Conservation (phyloP, 2,888 invertebrate species). For the Coelogynopora nodosa region DNA sequence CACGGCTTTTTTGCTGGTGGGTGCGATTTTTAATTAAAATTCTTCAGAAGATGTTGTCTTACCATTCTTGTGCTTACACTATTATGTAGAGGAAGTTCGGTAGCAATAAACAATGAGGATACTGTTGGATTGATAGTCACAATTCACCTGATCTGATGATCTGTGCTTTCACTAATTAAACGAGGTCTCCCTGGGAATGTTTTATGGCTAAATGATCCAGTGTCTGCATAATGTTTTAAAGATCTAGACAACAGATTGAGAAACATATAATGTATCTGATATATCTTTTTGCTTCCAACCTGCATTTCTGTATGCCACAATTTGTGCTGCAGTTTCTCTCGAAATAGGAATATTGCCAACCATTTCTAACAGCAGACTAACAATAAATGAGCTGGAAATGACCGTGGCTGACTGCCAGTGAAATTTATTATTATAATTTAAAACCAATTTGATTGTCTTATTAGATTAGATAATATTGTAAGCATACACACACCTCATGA, state of each 20-base stretch:
- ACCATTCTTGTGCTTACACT: slow-evolving; percentile 9
- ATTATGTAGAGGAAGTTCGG: too few relatives aligned
- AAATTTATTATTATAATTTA: too few relatives aligned
- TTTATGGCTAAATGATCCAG: not conserved
- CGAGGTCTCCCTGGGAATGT: too few relatives aligned
- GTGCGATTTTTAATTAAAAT: not conserved
- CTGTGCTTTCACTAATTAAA: too few relatives aligned
- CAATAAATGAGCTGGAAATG: not conserved
- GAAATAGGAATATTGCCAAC: not conserved
- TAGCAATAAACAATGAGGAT: too few relatives aligned
- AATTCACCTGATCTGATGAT: too few relatives aligned
- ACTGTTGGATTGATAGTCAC: too few relatives aligned
- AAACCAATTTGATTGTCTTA: not conserved
- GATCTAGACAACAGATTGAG: not conserved
- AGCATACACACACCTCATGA: not conserved
- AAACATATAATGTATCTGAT: not conserved
- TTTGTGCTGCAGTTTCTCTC: not conserved
- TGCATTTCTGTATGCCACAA: not conserved
- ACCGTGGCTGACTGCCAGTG: too few relatives aligned
- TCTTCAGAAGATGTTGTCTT: not conserved
- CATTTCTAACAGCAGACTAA: not conserved
- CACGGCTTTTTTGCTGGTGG: not conserved
- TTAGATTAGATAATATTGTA: not conserved
- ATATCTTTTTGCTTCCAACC: not conserved
- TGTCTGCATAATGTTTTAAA: not conserved